phyloP scores from a whole-genome alignment of 2,888 invertebrate species.

The Philaethria dido region DNA sequence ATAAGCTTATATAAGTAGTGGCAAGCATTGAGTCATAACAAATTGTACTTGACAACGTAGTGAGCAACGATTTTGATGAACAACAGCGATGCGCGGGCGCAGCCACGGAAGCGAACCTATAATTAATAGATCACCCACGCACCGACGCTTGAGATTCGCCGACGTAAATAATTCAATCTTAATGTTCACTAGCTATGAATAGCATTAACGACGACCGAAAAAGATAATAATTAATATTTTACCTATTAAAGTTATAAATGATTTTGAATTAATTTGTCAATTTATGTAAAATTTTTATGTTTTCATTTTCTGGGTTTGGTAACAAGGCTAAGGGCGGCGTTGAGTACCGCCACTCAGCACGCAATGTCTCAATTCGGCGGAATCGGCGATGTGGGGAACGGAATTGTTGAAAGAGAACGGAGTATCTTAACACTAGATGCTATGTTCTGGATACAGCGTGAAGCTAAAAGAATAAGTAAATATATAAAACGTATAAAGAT shows the following conservation, averaged over 20 bases:
- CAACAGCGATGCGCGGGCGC: conserved; percentile 54
- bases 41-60: conserved; percentile 42
- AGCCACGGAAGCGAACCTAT: conserved; percentile 54
- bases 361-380: no score
- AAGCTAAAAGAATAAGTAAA: no score
- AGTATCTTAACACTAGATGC: no score
- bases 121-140: conserved; percentile 66
- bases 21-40: conserved; percentile 39
- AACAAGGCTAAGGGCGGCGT: no score
- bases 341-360: no score
- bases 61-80: conserved; percentile 38
- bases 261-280: background rate
- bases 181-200: conserved; percentile 45
- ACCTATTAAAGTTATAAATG: background rate
- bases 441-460: no score
- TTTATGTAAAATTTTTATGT: background rate
- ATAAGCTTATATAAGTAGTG: conserved; percentile 11
- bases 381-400: no score
- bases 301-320: no score
- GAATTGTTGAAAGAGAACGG: no score
- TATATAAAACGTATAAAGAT: no score
- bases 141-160: conserved; percentile 56
- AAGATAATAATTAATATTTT: conserved; percentile 28
- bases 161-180: conserved; percentile 45
- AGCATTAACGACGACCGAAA: conserved; percentile 38